Conservation (phyloP, 2,113 vertebrate genomes). For the Amphiprion ocellaris region DNA sequence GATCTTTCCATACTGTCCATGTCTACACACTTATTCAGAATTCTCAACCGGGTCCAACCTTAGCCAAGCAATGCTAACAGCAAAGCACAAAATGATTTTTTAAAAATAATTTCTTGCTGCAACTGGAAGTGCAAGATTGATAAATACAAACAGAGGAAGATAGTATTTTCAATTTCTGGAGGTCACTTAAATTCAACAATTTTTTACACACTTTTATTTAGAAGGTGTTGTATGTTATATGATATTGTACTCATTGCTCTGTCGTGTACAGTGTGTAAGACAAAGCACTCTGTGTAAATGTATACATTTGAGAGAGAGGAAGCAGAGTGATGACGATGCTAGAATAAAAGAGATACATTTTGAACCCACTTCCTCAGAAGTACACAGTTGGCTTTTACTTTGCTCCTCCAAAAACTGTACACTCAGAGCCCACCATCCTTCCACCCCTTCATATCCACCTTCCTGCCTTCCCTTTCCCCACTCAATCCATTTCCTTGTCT, state of each 20-base stretch:
- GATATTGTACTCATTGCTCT: not conserved
- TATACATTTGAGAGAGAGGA: constrained; percentile 5
- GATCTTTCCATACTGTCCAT: constrained; percentile 12
- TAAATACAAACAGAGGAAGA: not conserved
- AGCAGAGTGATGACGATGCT: constrained; percentile 63
- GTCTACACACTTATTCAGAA: not conserved
- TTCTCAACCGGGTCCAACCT: not conserved
- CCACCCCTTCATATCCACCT: constrained; percentile 52
- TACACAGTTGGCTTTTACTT: constrained; percentile 70
- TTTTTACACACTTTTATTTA: not conserved
- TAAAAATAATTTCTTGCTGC: no score
- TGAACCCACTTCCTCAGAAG: constrained; percentile 64
- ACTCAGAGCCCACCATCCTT: constrained; percentile 49
- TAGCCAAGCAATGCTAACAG: not conserved
- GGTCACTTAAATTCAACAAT: not conserved
- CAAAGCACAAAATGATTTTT: not conserved
- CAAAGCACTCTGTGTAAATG: constrained; percentile 21
- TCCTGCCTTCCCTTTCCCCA: constrained; percentile 48
- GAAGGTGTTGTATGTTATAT: not conserved
- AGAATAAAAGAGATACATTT: constrained; percentile 77
- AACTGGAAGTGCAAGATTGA: not conserved
- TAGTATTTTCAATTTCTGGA: not conserved
- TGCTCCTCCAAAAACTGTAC: constrained; percentile 68
- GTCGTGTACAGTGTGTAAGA: not conserved
- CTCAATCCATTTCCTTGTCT: constrained; percentile 51